A percentile compares a stretch with the other conserved stretches of the same genome.
phyloP scores from a whole-genome alignment of 2,113 vertebrate genomes.

The Tupaia tana region DNA sequence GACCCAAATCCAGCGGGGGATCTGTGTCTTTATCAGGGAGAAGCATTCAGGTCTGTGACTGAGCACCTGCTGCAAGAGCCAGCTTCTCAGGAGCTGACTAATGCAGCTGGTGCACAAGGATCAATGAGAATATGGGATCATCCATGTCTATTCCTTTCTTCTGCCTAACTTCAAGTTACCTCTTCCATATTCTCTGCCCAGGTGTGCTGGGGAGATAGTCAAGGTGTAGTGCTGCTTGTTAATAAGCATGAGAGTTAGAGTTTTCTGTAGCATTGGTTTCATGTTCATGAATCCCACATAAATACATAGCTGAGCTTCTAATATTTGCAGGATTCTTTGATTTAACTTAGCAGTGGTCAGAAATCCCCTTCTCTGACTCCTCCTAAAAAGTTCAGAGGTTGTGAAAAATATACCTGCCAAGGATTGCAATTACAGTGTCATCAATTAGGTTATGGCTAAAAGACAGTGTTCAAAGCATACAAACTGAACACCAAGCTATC shows the following conservation, averaged over 20 bases:
- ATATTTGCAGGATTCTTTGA: neutral
- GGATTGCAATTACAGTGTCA: accelerated
- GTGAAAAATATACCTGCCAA: neutral
- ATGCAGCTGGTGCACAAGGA: neutral
- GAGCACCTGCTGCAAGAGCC: neutral
- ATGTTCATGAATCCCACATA: neutral
- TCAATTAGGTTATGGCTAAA: neutral
- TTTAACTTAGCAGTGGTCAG: neutral
- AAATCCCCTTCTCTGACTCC: neutral
- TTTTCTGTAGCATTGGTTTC: neutral
- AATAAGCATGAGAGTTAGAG: neutral
- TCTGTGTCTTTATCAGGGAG: neutral
- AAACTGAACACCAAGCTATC: neutral
- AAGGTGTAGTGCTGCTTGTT: neutral
- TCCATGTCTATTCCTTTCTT: neutral
- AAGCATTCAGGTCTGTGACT: neutral
- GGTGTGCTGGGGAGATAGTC: neutral
- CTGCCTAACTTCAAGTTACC: neutral
- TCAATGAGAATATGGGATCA: neutral
- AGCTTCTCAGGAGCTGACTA: neutral
- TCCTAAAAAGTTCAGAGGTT: neutral
- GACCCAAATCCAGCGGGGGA: accelerated
- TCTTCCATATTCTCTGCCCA: neutral
- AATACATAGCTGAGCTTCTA: neutral
- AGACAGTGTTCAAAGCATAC: neutral